These are phyloP conservation scores for Paradoxurus hermaphroditus DNA, from an alignment of 2,113 vertebrate genomes.

Conservation along the genomic window DNA sequence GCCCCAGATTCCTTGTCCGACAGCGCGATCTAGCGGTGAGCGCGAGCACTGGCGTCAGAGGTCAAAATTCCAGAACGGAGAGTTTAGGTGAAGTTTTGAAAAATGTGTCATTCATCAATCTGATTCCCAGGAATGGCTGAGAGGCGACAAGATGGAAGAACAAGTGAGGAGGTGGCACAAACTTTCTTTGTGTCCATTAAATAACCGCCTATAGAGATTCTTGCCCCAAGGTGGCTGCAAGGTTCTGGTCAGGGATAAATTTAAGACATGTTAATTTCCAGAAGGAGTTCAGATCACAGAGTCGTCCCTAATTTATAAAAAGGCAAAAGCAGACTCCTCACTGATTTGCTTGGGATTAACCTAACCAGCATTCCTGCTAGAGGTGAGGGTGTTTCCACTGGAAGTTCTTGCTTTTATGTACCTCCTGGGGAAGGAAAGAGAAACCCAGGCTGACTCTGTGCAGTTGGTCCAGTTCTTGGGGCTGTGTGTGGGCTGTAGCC, in stretches of 20 bases:
- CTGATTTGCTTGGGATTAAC: background rate
- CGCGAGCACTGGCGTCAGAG: background rate
- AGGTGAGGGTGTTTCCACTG: background rate
- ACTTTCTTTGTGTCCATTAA: background rate
- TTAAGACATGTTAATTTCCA: background rate
- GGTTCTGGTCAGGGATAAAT: background rate
- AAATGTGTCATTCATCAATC: background rate
- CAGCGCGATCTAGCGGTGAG: conserved; percentile 51
- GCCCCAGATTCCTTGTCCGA: conserved; percentile 58
- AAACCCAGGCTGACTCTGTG: background rate
- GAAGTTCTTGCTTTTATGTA: background rate
- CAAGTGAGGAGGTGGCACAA: background rate
- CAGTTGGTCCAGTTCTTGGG: too few relatives aligned
- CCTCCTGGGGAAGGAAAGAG: background rate
- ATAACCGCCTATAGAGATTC: background rate
- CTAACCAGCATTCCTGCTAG: background rate
- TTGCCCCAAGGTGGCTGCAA: background rate
- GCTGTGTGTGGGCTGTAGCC: background rate
- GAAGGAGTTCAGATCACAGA: background rate
- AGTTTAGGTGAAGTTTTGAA: background rate
- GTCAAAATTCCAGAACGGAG: background rate
- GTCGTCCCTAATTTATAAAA: background rate
- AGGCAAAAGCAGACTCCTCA: background rate
- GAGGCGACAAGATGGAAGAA: background rate
- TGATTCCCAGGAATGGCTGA: background rate